These are phyloP conservation scores for Lysandra bellargus DNA, from an alignment of 2,888 invertebrate species.

Conservation along the genomic window DNA sequence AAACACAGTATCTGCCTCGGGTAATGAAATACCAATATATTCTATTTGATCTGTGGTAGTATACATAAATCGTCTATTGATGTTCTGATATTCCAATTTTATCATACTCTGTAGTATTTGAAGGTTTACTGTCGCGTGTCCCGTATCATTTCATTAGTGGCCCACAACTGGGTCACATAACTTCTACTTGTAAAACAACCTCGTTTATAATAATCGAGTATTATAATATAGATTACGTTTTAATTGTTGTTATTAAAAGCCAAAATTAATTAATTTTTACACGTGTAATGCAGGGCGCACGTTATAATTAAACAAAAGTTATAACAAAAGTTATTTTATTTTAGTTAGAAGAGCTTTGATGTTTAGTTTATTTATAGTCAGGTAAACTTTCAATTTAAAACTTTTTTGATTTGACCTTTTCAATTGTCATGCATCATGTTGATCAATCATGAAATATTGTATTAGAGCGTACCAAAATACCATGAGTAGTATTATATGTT, in stretches of 20 bases:
- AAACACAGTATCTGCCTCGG: background rate
- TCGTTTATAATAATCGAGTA: constrained; percentile 8
- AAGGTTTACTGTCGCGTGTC: constrained; percentile 15
- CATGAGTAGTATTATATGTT: too few species aligned
- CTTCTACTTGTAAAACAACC: constrained; percentile 17
- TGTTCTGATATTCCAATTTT: background rate
- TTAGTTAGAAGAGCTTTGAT: background rate
- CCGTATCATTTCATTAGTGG: constrained; percentile 16
- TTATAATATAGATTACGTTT: constrained; percentile 20
- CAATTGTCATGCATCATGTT: too few species aligned
- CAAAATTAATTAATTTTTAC: constrained; percentile 2
- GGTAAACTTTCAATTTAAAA: background rate
- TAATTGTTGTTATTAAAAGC: constrained; percentile 9
- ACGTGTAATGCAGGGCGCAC: background rate
- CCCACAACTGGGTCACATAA: constrained; percentile 24
- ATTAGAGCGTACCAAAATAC: too few species aligned
- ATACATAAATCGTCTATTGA: background rate
- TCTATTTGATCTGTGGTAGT: background rate
- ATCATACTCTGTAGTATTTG: background rate
- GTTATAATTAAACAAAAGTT: too few species aligned
- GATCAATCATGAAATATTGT: too few species aligned
- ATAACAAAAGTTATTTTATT: background rate
- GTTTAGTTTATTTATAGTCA: background rate
- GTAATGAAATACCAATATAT: constrained; percentile 1
- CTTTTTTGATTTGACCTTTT: too few species aligned